Base-by-base conservation (phyloP, 2,888 invertebrate species). In the Ferrisia virgata region DNA sequence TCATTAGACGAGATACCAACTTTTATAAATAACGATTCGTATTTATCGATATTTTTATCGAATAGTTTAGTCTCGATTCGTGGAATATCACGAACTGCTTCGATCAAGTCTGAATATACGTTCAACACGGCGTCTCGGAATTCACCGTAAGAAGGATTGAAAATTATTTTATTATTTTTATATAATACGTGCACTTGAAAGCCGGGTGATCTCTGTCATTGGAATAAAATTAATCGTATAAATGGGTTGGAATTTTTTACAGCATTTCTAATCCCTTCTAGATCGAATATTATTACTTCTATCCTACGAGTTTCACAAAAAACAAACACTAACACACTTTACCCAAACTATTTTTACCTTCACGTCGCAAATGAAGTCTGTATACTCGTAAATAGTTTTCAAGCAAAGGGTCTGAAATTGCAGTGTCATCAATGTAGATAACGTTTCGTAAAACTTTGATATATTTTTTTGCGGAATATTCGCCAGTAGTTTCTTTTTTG, bases 341-440 rank as follows among this genome's bases (percentile, higher is more conserved):
- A n/a, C n/a, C n/a, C n/a, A n/a, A n/a, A n/a, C n/a, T n/a, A 82
- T 31, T 8, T 11, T 5, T 28, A 84, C 84, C 28, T 53, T 64
- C 5, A 84, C 79, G 25, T 69, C 58, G 36, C 80, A 84, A 43
- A 97, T 91, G 86, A 94, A 95, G 80, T 93, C 90, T 0, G 94
- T 93, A 88, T 92, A 97, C 86, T 94, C 94, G 79, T 92, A 90
- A 87, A 97, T 91, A 4, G 96, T 96, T 86, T 93, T 92, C 64
- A 96, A 90, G 86, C 95, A 95, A 40, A 97, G 89, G 28, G 92
- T 92, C 88, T 96, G 96, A 85, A 98, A 89, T 87, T 96, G 95
- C 87, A 93, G 93, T 0, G 96, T 95, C 97, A 97, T 97, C 58
- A 97, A 90, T 36, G 94, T 93, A 0, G 94, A 94, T 0, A 96